Evolutionary conservation across 2,888 invertebrate species (phyloP).

Genomic region (Drosophila anomelani): DNA sequence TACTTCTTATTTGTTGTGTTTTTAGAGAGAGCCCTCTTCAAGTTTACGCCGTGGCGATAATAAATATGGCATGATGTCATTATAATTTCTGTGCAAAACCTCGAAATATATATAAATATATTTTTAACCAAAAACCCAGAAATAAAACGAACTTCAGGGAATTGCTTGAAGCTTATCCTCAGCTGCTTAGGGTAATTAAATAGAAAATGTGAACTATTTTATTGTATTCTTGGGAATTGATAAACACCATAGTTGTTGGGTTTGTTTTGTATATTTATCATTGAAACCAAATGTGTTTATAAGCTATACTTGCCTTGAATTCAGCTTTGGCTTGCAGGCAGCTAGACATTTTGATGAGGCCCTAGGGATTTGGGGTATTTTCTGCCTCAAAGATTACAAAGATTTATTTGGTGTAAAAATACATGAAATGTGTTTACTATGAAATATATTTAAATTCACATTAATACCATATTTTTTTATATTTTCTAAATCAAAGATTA

Average conservation of each 20-base stretch:
- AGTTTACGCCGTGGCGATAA: constrained; percentile 70
- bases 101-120: background rate
- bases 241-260: background rate
- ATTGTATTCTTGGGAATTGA: background rate
- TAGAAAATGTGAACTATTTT: background rate
- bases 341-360: too few species aligned
- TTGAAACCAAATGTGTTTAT: background rate
- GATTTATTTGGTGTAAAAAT: too few species aligned
- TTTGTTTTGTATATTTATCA: background rate
- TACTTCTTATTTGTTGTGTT: constrained; percentile 2
- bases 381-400: too few species aligned
- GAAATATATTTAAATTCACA: background rate
- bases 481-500: too few species aligned
- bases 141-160: background rate
- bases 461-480: too few species aligned
- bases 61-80: constrained; percentile 71
- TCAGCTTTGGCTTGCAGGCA: background rate
- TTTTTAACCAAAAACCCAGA: background rate
- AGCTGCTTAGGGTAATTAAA: background rate
- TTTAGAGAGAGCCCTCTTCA: constrained; percentile 48
- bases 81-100: constrained; percentile 52
- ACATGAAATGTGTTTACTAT: too few species aligned
- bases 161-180: background rate
- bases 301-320: background rate
- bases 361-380: too few species aligned